Conservation (phyloP, 2,113 vertebrate species). For the Stomatorhinus ivindoensis region DNA sequence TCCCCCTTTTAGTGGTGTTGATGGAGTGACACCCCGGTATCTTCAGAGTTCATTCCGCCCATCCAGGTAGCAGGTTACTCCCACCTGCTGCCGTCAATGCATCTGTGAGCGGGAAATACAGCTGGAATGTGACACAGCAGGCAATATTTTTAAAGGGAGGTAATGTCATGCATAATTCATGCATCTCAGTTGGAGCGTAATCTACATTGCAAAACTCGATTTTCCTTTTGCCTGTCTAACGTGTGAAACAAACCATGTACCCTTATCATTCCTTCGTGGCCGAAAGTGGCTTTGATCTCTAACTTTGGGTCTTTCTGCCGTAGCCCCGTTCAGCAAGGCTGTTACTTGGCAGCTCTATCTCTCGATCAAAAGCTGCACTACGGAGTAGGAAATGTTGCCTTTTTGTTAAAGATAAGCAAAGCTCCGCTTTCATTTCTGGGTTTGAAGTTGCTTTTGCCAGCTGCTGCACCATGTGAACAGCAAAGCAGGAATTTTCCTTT, state of each 20-base stretch:
- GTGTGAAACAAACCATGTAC: slow-evolving; percentile 1
- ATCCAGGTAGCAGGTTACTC: neutral
- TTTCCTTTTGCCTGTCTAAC: neutral
- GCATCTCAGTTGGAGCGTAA: neutral
- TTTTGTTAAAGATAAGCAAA: slow-evolving; percentile 2
- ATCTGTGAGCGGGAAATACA: neutral
- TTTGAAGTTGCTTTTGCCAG: neutral
- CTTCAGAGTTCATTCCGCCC: neutral
- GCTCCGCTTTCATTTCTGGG: neutral
- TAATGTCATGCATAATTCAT: neutral
- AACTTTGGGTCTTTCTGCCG: neutral
- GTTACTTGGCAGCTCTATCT: neutral
- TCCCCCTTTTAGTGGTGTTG: neutral
- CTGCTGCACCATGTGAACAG: neutral
- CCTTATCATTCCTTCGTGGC: neutral
- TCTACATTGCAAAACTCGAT: neutral
- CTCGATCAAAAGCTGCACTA: neutral
- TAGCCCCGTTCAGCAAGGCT: neutral
- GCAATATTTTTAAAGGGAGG: neutral
- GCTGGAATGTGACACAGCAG: neutral
- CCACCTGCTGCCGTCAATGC: neutral
- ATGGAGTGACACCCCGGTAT: neutral
- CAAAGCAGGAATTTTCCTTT: neutral
- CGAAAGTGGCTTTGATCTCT: neutral
- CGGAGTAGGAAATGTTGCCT: neutral